phyloP scores from a whole-genome alignment of 2,113 vertebrate genomes.

The Ammodytes marinus region DNA sequence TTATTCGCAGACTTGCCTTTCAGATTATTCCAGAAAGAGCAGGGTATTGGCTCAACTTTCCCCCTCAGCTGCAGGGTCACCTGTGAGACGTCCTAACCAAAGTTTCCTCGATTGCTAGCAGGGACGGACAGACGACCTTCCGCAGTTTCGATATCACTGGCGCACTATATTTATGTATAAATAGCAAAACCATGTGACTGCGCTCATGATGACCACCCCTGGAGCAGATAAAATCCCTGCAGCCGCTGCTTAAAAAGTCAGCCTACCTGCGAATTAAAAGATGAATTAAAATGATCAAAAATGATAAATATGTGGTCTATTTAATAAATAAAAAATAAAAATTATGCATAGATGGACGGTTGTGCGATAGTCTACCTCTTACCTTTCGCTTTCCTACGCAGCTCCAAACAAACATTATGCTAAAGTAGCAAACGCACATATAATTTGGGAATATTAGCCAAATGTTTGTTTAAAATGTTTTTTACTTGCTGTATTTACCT shows the following conservation, averaged over 20 bases:
- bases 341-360: no score
- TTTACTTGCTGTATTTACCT: background rate
- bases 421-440: background rate
- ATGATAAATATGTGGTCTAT: background rate
- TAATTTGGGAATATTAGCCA: no score
- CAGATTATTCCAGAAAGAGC: conserved; percentile 30
- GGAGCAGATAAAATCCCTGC: conserved; percentile 16
- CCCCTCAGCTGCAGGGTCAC: conserved; percentile 52
- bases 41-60: conserved; percentile 17
- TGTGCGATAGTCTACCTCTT: background rate
- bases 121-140: conserved; percentile 58
- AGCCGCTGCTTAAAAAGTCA: background rate
- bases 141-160: conserved; percentile 46
- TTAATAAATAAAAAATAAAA: background rate
- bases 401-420: background rate
- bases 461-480: background rate
- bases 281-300: conserved; percentile 18
- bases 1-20: conserved; percentile 59
- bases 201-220: conserved; percentile 21
- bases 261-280: conserved; percentile 13
- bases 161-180: conserved; percentile 69
- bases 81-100: conserved; percentile 26
- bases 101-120: background rate
- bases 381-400: background rate
- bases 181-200: conserved; percentile 67